A percentile compares a stretch with the other conserved stretches of the same genome.
phyloP scores from a whole-genome alignment of 2,113 vertebrate species.

The Pantherophis guttatus region DNA sequence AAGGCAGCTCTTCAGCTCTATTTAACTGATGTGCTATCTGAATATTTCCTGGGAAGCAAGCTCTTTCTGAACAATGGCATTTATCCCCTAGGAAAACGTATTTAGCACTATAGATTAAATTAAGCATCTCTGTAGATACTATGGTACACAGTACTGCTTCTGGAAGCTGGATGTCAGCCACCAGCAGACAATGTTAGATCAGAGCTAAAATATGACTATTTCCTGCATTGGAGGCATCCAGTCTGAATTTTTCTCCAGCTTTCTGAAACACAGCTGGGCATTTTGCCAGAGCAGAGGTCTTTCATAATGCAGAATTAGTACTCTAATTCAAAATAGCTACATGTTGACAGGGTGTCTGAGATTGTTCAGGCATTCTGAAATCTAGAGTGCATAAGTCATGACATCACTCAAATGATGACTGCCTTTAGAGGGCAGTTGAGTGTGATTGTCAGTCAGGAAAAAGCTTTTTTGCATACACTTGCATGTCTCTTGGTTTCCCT shows the following conservation, averaged over 20 bases:
- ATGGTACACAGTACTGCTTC: background rate
- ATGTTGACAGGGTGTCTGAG: background rate
- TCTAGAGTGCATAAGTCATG: background rate
- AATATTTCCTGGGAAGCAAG: background rate
- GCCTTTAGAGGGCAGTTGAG: background rate
- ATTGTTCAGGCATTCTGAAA: background rate
- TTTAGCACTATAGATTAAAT: background rate
- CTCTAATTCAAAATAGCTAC: background rate
- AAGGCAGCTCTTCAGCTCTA: background rate
- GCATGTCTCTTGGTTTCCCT: background rate
- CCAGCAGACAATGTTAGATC: background rate
- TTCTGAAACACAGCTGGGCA: background rate
- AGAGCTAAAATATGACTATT: background rate
- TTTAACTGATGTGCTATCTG: background rate
- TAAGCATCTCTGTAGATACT: background rate
- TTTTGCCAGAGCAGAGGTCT: background rate
- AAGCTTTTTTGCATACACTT: background rate
- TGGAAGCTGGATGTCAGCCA: background rate
- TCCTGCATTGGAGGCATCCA: background rate
- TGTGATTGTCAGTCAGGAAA: background rate
- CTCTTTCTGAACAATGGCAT: background rate
- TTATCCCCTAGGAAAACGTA: background rate
- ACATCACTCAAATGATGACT: background rate
- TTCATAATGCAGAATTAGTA: background rate
- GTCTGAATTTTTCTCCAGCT: background rate